A percentile compares a stretch with the other conserved stretches of the same genome.
These are phyloP conservation scores for Galeruca laticollis DNA, from an alignment of 2,888 invertebrate species.

Conservation along the genomic window DNA sequence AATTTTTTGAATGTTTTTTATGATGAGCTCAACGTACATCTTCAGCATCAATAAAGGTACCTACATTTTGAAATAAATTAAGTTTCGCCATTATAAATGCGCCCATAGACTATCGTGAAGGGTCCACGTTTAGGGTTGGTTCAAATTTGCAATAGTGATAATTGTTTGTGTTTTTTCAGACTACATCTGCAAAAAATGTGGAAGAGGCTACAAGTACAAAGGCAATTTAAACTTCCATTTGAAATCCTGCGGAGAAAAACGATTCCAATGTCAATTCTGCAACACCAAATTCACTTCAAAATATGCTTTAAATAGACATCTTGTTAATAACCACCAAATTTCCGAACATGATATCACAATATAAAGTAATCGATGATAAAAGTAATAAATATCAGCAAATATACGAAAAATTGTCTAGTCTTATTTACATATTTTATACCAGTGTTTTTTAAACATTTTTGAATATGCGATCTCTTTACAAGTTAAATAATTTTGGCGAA, in stretches of 20 bases:
- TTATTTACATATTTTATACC: too few relatives aligned
- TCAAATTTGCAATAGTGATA: not conserved
- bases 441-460: too few relatives aligned
- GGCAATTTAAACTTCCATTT: constrained; percentile 68
- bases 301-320: constrained; percentile 6
- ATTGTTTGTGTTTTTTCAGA: not conserved
- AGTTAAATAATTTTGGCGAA: too few relatives aligned
- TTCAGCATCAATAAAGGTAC: too few relatives aligned
- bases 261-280: not conserved
- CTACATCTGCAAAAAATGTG: constrained; percentile 12
- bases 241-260: constrained; percentile 39
- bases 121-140: too few relatives aligned
- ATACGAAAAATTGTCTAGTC: not conserved
- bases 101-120: too few relatives aligned
- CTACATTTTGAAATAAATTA: too few relatives aligned
- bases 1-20: too few relatives aligned
- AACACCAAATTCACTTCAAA: constrained; percentile 10
- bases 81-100: too few relatives aligned
- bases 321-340: constrained; percentile 3
- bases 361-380: not conserved
- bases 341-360: not conserved
- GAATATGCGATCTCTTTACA: too few relatives aligned
- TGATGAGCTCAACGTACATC: too few relatives aligned
- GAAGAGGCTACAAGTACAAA: constrained; percentile 74
- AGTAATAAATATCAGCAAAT: not conserved